phyloP scores from a whole-genome alignment of 2,797 vertebrate species.

The Taeniopygia guttata region DNA sequence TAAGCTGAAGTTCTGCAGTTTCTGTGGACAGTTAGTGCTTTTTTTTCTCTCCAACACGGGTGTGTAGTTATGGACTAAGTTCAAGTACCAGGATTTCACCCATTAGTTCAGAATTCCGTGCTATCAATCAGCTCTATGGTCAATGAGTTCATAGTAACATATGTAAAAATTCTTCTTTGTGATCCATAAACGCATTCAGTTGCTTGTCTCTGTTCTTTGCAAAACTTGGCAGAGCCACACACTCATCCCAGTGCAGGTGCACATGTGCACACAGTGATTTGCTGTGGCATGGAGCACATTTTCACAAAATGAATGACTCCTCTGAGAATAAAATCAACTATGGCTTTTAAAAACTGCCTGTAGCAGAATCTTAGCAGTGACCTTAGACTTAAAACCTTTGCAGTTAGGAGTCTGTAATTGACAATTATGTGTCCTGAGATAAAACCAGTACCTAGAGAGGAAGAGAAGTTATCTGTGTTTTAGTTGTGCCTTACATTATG shows the following conservation, averaged over 20 bases:
- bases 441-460: not conserved
- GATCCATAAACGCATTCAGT: not conserved
- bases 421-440: conserved; percentile 1
- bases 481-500: not conserved
- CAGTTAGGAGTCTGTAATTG: not conserved
- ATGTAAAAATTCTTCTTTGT: not conserved
- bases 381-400: conserved; percentile 12
- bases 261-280: fast-evolving
- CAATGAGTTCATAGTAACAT: not conserved
- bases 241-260: not conserved
- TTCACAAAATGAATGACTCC: not conserved
- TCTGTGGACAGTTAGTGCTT: not conserved
- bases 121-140: not conserved
- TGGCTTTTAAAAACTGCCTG: not conserved
- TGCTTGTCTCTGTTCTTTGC: not conserved
- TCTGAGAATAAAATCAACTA: conserved; percentile 10
- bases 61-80: not conserved
- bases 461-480: not conserved
- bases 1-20: not conserved
- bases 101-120: not conserved
- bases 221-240: not conserved
- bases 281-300: not conserved
- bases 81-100: not conserved
- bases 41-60: not conserved
- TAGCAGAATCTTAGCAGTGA: conserved; percentile 14